Conservation (phyloP, 1,140 invertebrate genomes). For the Homalodisca vitripennis region DNA sequence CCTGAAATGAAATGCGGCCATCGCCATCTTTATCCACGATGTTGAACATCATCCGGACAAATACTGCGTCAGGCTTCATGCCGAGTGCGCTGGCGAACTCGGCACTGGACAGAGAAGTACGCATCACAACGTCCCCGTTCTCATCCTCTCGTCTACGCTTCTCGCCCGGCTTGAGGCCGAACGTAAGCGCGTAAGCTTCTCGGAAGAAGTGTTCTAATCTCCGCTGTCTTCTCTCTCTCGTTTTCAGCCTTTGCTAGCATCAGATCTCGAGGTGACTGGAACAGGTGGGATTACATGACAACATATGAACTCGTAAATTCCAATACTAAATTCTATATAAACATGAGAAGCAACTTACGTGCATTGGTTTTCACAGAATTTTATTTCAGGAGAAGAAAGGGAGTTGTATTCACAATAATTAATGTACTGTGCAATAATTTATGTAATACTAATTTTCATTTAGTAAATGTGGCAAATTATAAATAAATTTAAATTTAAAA, state of each 20-base stretch:
- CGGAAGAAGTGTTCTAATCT: conserved; percentile 97
- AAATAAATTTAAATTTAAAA: too few species aligned
- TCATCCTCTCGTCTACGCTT: conserved; percentile 48
- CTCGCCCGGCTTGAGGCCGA: conserved; percentile 71
- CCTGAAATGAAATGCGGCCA: conserved; percentile 93
- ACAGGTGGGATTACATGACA: too few species aligned
- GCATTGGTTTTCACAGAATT: too few species aligned
- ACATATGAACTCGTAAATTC: too few species aligned
- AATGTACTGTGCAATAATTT: too few species aligned
- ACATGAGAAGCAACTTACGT: too few species aligned
- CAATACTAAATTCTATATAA: too few species aligned
- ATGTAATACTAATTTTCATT: too few species aligned
- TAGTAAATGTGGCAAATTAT: too few species aligned
- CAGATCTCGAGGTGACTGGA: conserved; percentile 71
- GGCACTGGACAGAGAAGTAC: conserved; percentile 87
- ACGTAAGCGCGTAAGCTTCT: conserved; percentile 94
- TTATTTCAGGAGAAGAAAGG: too few species aligned
- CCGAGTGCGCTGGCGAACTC: conserved; percentile 97
- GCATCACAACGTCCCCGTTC: conserved; percentile 74
- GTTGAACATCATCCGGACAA: conserved; percentile 99
- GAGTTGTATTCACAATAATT: too few species aligned
- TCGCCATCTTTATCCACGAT: conserved; percentile 96
- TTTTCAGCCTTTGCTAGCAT: conserved; percentile 94
- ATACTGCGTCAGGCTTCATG: conserved; percentile 94
- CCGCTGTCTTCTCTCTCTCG: conserved; percentile 90